A percentile compares a stretch with the other conserved stretches of the same genome.
phyloP scores from a whole-genome alignment of 2,113 vertebrate genomes.

The Sarotherodon lohbergeri region DNA sequence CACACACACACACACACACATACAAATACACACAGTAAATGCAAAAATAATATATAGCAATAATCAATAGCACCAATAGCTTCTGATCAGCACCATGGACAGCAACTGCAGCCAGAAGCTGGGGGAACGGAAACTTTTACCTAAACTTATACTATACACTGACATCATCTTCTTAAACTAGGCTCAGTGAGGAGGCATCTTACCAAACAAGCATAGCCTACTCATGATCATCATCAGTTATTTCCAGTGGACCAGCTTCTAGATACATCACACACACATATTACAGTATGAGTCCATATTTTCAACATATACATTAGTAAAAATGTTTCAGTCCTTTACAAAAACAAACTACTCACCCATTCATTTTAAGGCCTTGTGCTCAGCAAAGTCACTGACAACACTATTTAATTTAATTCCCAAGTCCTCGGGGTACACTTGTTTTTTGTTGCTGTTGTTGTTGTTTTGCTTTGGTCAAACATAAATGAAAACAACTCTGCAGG shows the following conservation, averaged over 20 bases:
- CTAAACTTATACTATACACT: neutral
- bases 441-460: neutral
- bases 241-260: neutral
- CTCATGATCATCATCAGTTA: neutral
- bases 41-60: neutral
- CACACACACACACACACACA: neutral
- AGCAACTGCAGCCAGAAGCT: neutral
- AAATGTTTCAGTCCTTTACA: neutral
- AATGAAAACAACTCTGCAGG: neutral
- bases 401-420: neutral
- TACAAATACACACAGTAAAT: neutral
- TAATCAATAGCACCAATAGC: neutral
- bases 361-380: neutral
- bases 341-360: neutral
- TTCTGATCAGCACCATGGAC: neutral
- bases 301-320: neutral
- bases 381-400: neutral
- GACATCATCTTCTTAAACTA: neutral
- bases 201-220: neutral
- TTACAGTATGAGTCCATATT: neutral
- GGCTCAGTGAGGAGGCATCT: neutral
- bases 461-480: neutral
- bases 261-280: accelerated
- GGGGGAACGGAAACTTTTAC: neutral
- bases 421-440: accelerated